These are phyloP conservation scores for Cristatella mucedo DNA, from an alignment of 2,888 invertebrate species.

Conservation along the genomic window DNA sequence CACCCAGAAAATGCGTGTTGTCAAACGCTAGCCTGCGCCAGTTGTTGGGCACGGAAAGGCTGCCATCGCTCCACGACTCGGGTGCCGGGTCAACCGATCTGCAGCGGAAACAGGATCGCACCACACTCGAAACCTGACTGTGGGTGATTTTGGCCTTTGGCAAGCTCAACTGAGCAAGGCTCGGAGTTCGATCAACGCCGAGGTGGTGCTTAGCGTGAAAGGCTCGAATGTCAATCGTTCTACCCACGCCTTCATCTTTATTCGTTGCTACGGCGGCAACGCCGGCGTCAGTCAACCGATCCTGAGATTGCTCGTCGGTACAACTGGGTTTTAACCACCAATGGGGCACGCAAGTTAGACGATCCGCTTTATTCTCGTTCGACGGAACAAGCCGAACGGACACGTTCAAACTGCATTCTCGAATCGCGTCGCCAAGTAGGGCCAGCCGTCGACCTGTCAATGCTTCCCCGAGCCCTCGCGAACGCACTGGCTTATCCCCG, in stretches of 20 bases:
- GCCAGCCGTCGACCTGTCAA: too few relatives aligned
- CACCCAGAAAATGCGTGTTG: neutral
- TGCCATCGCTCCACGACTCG: neutral
- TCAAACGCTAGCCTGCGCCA: conserved; percentile 6
- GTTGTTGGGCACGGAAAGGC: neutral
- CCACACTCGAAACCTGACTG: conserved; percentile 3
- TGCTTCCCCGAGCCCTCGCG: too few relatives aligned
- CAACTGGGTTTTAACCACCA: conserved; percentile 3
- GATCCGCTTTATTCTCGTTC: conserved; percentile 3
- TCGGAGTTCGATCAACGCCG: neutral
- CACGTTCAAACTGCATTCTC: neutral
- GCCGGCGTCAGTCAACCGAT: too few relatives aligned
- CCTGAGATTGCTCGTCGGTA: too few relatives aligned
- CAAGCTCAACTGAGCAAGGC: neutral
- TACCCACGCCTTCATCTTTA: neutral
- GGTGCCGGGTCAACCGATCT: conserved; percentile 2
- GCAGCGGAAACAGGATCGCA: neutral
- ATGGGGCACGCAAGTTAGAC: neutral
- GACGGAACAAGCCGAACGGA: neutral
- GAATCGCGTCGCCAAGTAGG: too few relatives aligned
- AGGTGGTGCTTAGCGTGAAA: neutral
- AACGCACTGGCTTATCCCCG: too few relatives aligned
- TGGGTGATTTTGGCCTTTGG: too few relatives aligned
- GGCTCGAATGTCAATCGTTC: neutral
- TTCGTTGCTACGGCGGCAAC: neutral